These are phyloP conservation scores for Campoletis raptor DNA, from an alignment of 2,888 invertebrate genomes.

Conservation along the genomic window DNA sequence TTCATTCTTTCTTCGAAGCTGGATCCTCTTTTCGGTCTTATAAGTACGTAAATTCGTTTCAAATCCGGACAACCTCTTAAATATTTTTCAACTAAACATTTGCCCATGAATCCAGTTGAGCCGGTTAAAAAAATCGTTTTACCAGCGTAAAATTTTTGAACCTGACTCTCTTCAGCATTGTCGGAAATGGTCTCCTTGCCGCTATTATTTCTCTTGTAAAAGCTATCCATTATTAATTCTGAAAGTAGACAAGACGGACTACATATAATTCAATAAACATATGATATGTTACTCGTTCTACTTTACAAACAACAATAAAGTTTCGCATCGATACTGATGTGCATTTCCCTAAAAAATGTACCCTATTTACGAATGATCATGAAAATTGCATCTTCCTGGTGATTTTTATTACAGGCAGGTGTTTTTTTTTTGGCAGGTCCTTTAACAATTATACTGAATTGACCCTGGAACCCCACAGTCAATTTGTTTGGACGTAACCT, in stretches of 20 bases:
- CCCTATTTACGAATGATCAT: no score
- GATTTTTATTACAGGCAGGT: no score
- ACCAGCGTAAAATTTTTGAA: conserved; percentile 73
- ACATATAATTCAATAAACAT: no score
- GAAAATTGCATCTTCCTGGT: no score
- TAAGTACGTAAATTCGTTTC: conserved; percentile 54
- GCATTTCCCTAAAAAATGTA: no score
- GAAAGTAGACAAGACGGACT: background rate
- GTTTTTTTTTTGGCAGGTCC: no score
- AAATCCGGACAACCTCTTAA: conserved; percentile 63
- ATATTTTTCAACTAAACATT: conserved; percentile 74
- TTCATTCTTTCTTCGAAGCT: conserved; percentile 52
- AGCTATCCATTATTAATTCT: conserved; percentile 64
- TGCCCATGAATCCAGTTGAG: conserved; percentile 75
- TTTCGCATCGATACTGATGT: no score
- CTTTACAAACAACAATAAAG: no score
- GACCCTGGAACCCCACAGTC: no score
- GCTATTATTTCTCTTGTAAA: conserved; percentile 71
- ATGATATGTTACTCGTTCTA: no score
- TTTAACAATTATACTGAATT: no score
- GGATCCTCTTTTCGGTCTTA: conserved; percentile 48
- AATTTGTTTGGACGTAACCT: no score
- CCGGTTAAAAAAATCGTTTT: conserved; percentile 76
- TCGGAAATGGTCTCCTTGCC: conserved; percentile 60
- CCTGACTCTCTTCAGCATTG: conserved; percentile 65